Evolutionary conservation across 2,113 vertebrate genomes (phyloP), one percentile per base, ranked within the genome.

Genomic region (western clawed frog (Xenopus tropicalis)): DNA sequence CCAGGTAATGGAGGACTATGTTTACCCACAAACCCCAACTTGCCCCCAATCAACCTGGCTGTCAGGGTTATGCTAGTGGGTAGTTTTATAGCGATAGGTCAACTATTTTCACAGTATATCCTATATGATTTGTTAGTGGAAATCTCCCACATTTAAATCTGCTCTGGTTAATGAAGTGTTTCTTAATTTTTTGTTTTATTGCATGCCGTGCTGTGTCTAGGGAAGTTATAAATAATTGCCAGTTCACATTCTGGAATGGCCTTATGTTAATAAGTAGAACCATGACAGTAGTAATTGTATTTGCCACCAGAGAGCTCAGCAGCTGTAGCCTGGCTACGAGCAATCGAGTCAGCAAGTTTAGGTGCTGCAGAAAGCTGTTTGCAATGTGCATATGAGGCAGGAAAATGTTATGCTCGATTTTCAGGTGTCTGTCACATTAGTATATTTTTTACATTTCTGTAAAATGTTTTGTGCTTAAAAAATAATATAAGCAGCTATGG

Each of bases 111-210:
- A 9, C 29, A 37, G 29, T 37, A 37, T 37, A 7, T 37, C 29
- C 10, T 37, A 37, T 37, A 37, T 37, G 1, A 7, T 37, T 1
- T n/a, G 71, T 81, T 69, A 67, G 72, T 82, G 22, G 56, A 21
- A 75, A 62, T 17, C 81, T 87, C 71, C 51, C 43, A 71, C 54
- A 20, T 77, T 82, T 65, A 71, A 80, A 22, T 77, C 72, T 80
- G 63, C 14, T 81, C 44, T 84, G 67, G 17, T 81, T 86, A 87
- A 80, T 80, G 78, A 82, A 80, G 70, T 79, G 57, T 82, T 37
- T 74, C 70, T 22, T 52, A 76, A 66, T 42, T 72, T 59, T 80
- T 80, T 83, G 70, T 80, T 82, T 57, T 79, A 69, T 68, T 82
- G 37, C 69, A 22, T 14, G 64, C 61, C 78, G 23, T 58, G 70